Base-by-base conservation (phyloP, 2,113 vertebrate genomes). In the Ondatra zibethicus region DNA sequence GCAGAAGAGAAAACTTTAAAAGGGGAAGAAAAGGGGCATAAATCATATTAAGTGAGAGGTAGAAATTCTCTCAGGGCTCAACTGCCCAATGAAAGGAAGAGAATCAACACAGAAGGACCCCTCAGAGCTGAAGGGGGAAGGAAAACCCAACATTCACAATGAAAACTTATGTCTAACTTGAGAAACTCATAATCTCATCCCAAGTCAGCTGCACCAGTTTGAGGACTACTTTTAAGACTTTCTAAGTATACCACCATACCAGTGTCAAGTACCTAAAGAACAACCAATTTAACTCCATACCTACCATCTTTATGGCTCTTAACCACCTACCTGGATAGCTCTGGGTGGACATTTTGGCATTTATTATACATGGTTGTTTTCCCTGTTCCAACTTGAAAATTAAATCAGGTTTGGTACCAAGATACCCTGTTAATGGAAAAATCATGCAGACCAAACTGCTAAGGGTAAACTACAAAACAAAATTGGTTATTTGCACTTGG, bases 341-440 rank as follows among this genome's bases (percentile, higher is more conserved):
- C n/a, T 61, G 86, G 36, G 31, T 63, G n/a, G 92, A 96, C 39
- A 94, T 25, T 29, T 2, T 61, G 42, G 89, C 42, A 61, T 80
- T 87, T 92, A 91, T 52, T 61, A 72, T 94, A 92, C 97, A 97
- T 0, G 96, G 97, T 39, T 98, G 97, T 93, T 97, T 90, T 96
- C 96, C 97, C 91, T 97, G 97, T 58, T 98, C 97, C n/a, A 75
- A 75, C 72, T 70, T 70, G 33, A n/a, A 36, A 33, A 70, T n/a
- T 75, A 75, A 75, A 11, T 75, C 72, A 75, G 72, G 68, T 70
- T 70, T n/a, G 68, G 68, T n/a, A 17, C 33, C 68, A 70, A 36
- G 68, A 36, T n/a, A 70, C 9, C 97, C 97, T 98, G 96, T 97
- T 89, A 72, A 87, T 23, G 42, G 96, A 95, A 95, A 31, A 33